Base-by-base conservation (phyloP, 2,888 invertebrate genomes). In the Ophion costatus region DNA sequence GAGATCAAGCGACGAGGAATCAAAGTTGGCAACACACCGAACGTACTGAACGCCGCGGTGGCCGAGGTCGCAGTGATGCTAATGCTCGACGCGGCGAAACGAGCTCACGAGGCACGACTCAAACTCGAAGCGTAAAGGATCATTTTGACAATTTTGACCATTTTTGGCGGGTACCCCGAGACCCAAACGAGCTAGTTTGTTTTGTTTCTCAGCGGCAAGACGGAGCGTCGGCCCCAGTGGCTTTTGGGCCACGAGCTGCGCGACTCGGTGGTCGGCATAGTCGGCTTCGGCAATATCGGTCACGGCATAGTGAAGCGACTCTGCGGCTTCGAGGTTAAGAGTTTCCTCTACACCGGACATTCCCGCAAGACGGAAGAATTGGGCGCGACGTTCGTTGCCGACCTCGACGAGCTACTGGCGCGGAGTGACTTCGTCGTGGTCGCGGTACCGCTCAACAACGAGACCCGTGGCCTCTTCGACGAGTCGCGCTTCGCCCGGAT, bases 21-120 rank as follows among this genome's bases (percentile, higher is more conserved):
- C 71, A 95, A 95, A n/a, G 94, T 98, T 0, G 98, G 98, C 0
- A 96, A 97, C 90, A 97, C 98, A 0, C 97, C 98, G 0, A 94
- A 95, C 29, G 97, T 98, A 0, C 93, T 98, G 17, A 95, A 96
- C 75, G 95, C 95, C 82, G 96, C 98, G 0, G 97, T 98, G 0
- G 98, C 98, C 1, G 98, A 99, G 91, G 94, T 97, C 38, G 96
- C 98, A 0, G 95, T 99, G 0, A 95, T 97, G 1, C 93, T 98
- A 5, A 91, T 97, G 80, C 95, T 99, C 69, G 95, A 96, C 0
- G 97, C 98, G 0, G 95, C 96, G 0, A 95, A 98, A 88, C 95
- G 98, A 78, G 95, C 97, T 76, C 96, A 96, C 74, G 98, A 98
- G 94, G 97, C 97, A 1, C 94, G 96, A 51, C 89, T 92, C 24